Base-by-base conservation (phyloP, 2,797 vertebrate species). In the Phoxinus dragarum region DNA sequence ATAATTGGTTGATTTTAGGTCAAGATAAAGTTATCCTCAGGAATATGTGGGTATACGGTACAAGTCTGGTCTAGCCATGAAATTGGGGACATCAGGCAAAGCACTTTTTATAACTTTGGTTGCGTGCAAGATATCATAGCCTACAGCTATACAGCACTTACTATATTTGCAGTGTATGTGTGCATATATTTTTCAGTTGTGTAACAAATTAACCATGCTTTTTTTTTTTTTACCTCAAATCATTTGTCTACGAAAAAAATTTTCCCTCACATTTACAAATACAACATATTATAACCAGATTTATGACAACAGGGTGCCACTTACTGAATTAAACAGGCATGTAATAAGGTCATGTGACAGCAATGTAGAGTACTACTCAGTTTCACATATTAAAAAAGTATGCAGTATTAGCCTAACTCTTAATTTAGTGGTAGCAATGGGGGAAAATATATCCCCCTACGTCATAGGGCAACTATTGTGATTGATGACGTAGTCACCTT, bases 1-100 rank as follows among this genome's bases (percentile, higher is more conserved):
- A 74, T 81, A 74, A 86, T 81, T 81, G 79, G 42, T 42, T 86
- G 38, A 81, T 81, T 75, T 74, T n/a, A 73, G 84, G 79, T 76
- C 71, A n/a, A 42, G 44, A 54, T 47, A 72, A 36, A 49, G 77
- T 85, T 85, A 64, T 80, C 34, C 68, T 34, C 44, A 0, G 47
- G 64, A 31, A 76, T 34, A 40, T 66, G 68, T 54, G 68, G 31
- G 47, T 54, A 52, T 82, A 42, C 11, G 5, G 38, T 40, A 31
- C 74, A 81, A 44, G 71, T 76, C 27, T 76, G 71, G 36, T 86
- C 71, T 81, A 68, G 72, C 71, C 23, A 21, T 66, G 59, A 81
- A 72, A 74, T 56, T 31, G 21, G 79, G 79, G 72, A n/a, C 84
- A 54, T 68, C 8, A 0, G 31, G 17, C 23, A 34, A 34, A 73